Base-by-base conservation (phyloP, 2,888 invertebrate genomes). In the Acanthopleura granulata region DNA sequence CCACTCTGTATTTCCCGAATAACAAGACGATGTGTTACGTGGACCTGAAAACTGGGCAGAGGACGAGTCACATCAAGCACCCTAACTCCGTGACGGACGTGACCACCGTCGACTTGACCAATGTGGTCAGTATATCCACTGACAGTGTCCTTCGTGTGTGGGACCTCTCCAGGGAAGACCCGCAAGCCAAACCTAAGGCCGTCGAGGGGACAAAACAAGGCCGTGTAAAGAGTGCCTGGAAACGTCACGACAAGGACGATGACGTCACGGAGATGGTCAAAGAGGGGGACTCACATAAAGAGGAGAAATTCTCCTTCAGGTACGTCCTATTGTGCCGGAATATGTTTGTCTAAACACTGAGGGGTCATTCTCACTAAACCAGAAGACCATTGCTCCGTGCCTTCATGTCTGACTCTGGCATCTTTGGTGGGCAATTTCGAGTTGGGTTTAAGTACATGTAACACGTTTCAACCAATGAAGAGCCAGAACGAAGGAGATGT, bases 111-210 rank as follows among this genome's bases (percentile, higher is more conserved):
- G 80, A 82, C 72, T 76, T 82, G 78, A 79, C 78, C 50, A 80
- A 77, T 0, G 77, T 85, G 18, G 82, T 83, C 18, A 85, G 83
- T 0, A 76, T 81, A 12, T 81, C 82, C 0, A 84, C 82, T 49
- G 86, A 86, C 74, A 82, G 80, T 15, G 81, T 82, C 51, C 77
- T 86, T n/a, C 72, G 85, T 15, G 79, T 86, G 22, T 86, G 85
- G 85, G 83, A 86, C 72, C 74, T 77, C 49, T 79, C 29, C 14
- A 30, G 73, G 25, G 73, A 76, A 40, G 71, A 70, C 29, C 49
- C 51, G 25, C 30, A 29, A 51, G 29, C n/a, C 14, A 61, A 14
- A 16, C 16, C 11, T 1, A 49, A 30, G 29, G n/a, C 16, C 16
- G 15, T 29, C 1, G 11, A 14, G 14, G 18, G 12, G n/a, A 16